Evolutionary conservation across 2,888 invertebrate species (phyloP).

Genomic region (Azorinus chamasolen): DNA sequence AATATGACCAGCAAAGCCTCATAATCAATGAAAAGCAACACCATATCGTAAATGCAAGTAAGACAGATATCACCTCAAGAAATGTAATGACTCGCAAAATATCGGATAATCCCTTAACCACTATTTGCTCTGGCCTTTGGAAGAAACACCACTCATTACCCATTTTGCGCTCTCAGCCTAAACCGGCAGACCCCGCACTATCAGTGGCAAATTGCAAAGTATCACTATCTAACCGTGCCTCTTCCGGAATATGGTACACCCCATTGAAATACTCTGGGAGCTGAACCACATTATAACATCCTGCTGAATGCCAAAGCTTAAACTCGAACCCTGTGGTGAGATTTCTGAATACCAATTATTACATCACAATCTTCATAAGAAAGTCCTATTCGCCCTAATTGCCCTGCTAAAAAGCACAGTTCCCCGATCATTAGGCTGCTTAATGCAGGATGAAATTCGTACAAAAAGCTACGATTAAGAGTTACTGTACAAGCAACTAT

Average conservation of each 20-base stretch:
- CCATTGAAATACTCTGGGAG: slow-evolving; percentile 15
- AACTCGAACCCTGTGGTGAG: slow-evolving; percentile 23
- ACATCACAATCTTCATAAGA: slow-evolving; percentile 28
- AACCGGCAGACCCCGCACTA: not conserved
- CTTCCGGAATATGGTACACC: not conserved
- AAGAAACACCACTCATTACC: not conserved
- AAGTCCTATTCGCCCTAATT: slow-evolving; percentile 26
- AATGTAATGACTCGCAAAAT: not conserved
- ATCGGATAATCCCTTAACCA: slow-evolving; percentile 1
- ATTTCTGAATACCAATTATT: slow-evolving; percentile 5
- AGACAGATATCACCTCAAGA: slow-evolving; percentile 4
- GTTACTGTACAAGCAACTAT: too few relatives aligned
- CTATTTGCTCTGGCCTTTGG: too few relatives aligned
- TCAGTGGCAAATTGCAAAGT: not conserved
- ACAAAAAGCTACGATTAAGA: too few relatives aligned
- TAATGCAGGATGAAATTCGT: too few relatives aligned
- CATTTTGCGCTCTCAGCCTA: not conserved
- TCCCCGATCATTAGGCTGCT: slow-evolving; percentile 24
- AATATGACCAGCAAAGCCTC: not conserved
- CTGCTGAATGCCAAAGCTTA: slow-evolving; percentile 9
- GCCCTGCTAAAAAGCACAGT: slow-evolving; percentile 32
- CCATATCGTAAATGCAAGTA: slow-evolving; percentile 4
- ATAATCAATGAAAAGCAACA: not conserved
- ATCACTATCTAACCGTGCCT: not conserved
- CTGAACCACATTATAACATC: slow-evolving; percentile 28